These are phyloP conservation scores for Rugalucina vietnamica DNA, from an alignment of 2,888 invertebrate species.

Conservation along the genomic window DNA sequence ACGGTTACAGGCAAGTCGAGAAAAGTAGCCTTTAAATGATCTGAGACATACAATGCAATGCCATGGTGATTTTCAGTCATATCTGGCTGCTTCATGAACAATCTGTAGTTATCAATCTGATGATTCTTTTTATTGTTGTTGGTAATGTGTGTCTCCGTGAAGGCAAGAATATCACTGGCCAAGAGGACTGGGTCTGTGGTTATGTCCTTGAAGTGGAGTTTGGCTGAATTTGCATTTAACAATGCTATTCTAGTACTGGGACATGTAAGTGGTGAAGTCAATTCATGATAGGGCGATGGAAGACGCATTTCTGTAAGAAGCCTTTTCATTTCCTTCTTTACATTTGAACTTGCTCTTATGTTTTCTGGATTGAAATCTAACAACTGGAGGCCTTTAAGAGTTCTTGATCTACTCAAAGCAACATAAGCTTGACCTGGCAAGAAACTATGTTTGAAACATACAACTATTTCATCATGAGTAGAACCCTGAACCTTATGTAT, in stretches of 20 bases:
- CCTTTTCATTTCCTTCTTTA: constrained; percentile 16
- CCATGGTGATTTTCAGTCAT: constrained; percentile 9
- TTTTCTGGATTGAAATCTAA: constrained; percentile 26
- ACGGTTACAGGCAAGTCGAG: neutral
- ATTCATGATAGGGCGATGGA: constrained; percentile 12
- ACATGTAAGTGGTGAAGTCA: constrained; percentile 21
- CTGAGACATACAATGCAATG: constrained; percentile 21
- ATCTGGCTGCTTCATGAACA: neutral
- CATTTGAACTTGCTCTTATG: constrained; percentile 5
- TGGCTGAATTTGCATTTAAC: constrained; percentile 20
- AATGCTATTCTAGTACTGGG: constrained; percentile 10
- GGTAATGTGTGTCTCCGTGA: constrained; percentile 24
- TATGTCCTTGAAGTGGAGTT: constrained; percentile 26
- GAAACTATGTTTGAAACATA: constrained; percentile 53
- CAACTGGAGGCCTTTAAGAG: constrained; percentile 10
- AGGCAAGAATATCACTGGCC: constrained; percentile 18
- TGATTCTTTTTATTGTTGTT: neutral
- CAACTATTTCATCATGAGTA: constrained; percentile 34
- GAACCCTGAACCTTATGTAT: constrained; percentile 33
- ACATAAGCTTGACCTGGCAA: constrained; percentile 56
- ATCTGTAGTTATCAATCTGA: neutral
- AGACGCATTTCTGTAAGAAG: neutral
- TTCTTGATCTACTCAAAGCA: constrained; percentile 37
- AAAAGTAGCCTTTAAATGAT: neutral
- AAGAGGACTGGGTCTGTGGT: constrained; percentile 5